Base-by-base conservation (phyloP, 2,888 invertebrate species). In the Agonopterix alstromeriana region DNA sequence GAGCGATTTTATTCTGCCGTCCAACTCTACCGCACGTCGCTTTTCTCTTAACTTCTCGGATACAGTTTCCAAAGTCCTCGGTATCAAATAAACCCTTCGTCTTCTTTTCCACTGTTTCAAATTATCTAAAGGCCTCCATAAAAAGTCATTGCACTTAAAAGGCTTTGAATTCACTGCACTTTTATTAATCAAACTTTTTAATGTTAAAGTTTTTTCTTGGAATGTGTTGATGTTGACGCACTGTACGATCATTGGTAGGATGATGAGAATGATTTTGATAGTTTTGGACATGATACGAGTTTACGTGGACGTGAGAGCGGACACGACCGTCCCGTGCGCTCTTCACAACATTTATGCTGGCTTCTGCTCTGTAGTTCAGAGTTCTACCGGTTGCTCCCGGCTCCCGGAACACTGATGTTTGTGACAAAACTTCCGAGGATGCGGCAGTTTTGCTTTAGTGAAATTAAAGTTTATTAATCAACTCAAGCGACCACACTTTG, bases 91-190 rank as follows among this genome's bases (percentile, higher is more conserved):
- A 48, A 57, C 58, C 62, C 83, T 84, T 73, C 79, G 73, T 5
- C 86, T 68, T 38, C 75, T 71, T 54, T 87, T 85, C 86, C 86
- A 87, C 58, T 79, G 79, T 55, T 77, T 80, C 48, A 85, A 70
- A 62, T 63, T 67, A 42, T 77, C 70, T 48, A 76, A 63, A 48
- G 73, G 72, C 50, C 69, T 65, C 73, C 73, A 73, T 60, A 59
- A 73, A 67, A 43, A 0, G 58, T 73, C 70, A 36, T 70, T 64
- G 62, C 73, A 77, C 57, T 73, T 75, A 38, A 67, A 72, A 12
- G 67, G 59, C 53, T 73, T 73, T 40, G 58, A 42, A 42, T 11
- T 8, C 42, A 42, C 10, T 12, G 56, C 27, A 27, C 27, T 53
- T 68, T 67, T 50, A 55, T 53, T 53, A 57, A n/a, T 35, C 4